These are phyloP conservation scores for Phocoena sinus DNA, from an alignment of 2,113 vertebrate species.

Conservation along the genomic window DNA sequence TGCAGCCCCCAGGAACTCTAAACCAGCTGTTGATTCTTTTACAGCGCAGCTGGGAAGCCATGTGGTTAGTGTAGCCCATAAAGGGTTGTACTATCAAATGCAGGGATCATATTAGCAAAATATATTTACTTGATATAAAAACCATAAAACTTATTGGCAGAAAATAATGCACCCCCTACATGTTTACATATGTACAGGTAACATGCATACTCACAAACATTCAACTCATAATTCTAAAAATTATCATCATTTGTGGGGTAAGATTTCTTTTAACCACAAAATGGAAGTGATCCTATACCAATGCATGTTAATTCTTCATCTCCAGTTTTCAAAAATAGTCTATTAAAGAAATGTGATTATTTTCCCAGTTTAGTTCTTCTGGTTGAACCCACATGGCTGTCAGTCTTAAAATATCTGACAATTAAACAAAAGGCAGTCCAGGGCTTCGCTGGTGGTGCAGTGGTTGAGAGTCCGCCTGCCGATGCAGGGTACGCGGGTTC, in stretches of 20 bases:
- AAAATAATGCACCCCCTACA: slow-evolving; percentile 2
- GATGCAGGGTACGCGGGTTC: too few relatives aligned
- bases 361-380: not conserved
- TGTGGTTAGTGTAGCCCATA: not conserved
- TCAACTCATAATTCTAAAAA: not conserved
- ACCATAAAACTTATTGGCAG: not conserved
- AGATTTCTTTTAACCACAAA: not conserved
- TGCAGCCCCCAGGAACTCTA: slow-evolving; percentile 38
- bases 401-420: not conserved
- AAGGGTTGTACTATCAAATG: slow-evolving; percentile 23
- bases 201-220: not conserved
- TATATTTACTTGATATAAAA: slow-evolving; percentile 5
- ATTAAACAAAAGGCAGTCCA: not conserved
- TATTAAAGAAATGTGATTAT: not conserved
- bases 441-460: too few relatives aligned
- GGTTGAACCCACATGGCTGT: not conserved
- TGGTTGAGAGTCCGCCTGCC: too few relatives aligned
- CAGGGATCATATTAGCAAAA: slow-evolving; percentile 25
- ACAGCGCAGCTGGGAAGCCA: slow-evolving; percentile 26
- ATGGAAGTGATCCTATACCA: not conserved
- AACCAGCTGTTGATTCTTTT: slow-evolving; percentile 51
- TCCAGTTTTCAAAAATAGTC: not conserved
- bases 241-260: not conserved
- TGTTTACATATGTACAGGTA: not conserved
- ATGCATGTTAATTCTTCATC: not conserved